phyloP scores from a whole-genome alignment of 2,888 invertebrate species.

The Tinea pellionella region DNA sequence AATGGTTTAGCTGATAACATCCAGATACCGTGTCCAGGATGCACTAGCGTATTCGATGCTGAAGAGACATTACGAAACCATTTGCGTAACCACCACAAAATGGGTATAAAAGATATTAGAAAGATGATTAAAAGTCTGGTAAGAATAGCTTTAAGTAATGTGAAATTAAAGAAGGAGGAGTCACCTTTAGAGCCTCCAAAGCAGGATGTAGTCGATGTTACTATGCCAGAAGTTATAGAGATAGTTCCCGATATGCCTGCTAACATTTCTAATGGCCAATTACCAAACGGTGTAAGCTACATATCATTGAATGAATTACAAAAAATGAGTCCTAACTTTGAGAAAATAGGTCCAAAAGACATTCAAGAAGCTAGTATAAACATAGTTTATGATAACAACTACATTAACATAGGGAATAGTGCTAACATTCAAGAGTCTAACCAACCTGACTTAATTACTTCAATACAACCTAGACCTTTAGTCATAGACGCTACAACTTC shows the following conservation, averaged over 20 bases:
- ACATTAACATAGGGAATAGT: not conserved
- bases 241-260: constrained; percentile 44
- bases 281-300: constrained; percentile 54
- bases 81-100: constrained; percentile 75
- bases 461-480: constrained; percentile 34
- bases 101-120: constrained; percentile 70
- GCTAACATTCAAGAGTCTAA: constrained; percentile 38
- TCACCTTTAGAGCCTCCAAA: constrained; percentile 24
- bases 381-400: constrained; percentile 54
- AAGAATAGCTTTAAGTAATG: constrained; percentile 54
- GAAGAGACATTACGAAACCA: constrained; percentile 73
- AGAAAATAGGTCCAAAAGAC: constrained; percentile 57
- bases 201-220: constrained; percentile 37
- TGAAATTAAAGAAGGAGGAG: constrained; percentile 51
- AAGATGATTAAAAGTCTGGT: constrained; percentile 69
- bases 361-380: constrained; percentile 63
- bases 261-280: constrained; percentile 31
- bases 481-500: constrained; percentile 20
- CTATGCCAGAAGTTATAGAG: constrained; percentile 60
- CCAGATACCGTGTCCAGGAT: constrained; percentile 75
- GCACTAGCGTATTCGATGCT: constrained; percentile 73
- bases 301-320: constrained; percentile 59
- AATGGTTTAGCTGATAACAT: constrained; percentile 65
- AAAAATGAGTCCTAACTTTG: constrained; percentile 60
- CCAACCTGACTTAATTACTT: constrained; percentile 54